Percentiles rank a stretch among this genome's conserved stretches.
phyloP scores from a whole-genome alignment of 2,113 vertebrate genomes.

The Galbula dea region DNA sequence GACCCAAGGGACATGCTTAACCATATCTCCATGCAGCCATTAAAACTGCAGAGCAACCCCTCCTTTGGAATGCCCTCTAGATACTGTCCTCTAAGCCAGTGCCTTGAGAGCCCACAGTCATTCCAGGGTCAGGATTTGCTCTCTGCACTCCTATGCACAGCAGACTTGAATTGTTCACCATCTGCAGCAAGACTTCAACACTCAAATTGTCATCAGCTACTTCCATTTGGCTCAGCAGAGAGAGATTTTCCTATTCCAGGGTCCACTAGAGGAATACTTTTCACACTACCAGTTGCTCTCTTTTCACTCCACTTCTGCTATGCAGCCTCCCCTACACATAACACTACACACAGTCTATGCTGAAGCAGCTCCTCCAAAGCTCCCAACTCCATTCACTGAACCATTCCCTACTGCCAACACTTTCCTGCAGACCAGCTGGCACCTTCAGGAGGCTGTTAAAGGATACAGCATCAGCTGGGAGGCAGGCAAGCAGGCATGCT shows the following conservation, averaged over 20 bases:
- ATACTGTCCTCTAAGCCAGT: neutral
- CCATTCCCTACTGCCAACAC: neutral
- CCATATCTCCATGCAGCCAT: fast-evolving
- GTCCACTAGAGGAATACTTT: neutral
- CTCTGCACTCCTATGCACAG: neutral
- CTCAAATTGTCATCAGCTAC: neutral
- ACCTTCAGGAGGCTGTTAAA: neutral
- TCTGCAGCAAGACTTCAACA: neutral
- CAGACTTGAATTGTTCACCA: neutral
- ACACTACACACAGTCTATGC: neutral
- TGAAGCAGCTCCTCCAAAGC: neutral
- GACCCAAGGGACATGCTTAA: neutral
- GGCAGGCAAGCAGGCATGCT: neutral
- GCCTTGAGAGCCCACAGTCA: neutral
- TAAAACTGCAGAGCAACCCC: neutral
- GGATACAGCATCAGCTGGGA: neutral
- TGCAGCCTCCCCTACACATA: neutral
- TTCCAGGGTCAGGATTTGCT: neutral
- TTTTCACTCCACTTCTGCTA: neutral
- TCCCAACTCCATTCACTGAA: neutral
- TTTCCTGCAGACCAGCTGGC: neutral
- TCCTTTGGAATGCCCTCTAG: neutral
- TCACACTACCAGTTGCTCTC: neutral
- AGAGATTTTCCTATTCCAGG: slow-evolving; percentile 1
- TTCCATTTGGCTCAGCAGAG: slow-evolving; percentile 2